A percentile compares a stretch with the other conserved stretches of the same genome.
These are phyloP conservation scores for Tricholauxania praeusta DNA, from an alignment of 2,888 invertebrate genomes.

Conservation along the genomic window DNA sequence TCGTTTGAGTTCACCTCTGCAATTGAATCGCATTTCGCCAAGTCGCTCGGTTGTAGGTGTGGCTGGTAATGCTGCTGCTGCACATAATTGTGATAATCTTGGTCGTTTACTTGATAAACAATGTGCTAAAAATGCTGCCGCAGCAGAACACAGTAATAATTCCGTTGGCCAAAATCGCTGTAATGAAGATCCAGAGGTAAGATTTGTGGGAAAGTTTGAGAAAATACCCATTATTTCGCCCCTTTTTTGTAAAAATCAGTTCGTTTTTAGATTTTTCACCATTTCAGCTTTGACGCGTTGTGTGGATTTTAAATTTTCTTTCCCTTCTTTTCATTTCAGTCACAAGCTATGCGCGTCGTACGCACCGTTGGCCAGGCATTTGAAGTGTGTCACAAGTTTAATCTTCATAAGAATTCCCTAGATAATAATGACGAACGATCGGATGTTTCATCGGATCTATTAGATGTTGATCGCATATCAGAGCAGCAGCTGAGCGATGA, in stretches of 20 bases:
- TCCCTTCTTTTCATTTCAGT: conserved; percentile 74
- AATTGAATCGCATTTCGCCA: conserved; percentile 33
- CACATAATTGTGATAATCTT: conserved; percentile 54
- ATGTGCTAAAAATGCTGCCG: not conserved
- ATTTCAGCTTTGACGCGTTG: no score
- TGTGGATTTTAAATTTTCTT: not conserved
- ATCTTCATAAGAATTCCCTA: conserved; percentile 72
- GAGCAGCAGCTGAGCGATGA: conserved; percentile 67
- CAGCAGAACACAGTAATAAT: not conserved
- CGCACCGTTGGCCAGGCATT: conserved; percentile 99
- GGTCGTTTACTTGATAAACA: conserved; percentile 35
- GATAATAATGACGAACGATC: conserved; percentile 68
- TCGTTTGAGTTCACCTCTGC: conserved; percentile 57
- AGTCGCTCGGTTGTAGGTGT: not conserved
- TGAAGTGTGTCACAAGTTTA: conserved; percentile 98
- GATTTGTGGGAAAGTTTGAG: not conserved
- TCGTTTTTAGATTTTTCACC: no score
- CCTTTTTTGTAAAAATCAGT: no score
- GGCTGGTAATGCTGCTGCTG: not conserved
- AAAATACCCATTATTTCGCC: not conserved
- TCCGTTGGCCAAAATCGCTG: not conserved
- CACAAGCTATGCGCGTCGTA: conserved; percentile 98
- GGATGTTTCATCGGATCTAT: conserved; percentile 66
- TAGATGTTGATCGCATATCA: conserved; percentile 66
- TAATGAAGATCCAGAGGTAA: conserved; percentile 22